These are phyloP conservation scores for Parthenolecanium corni DNA, from an alignment of 2,888 invertebrate genomes.

Conservation along the genomic window DNA sequence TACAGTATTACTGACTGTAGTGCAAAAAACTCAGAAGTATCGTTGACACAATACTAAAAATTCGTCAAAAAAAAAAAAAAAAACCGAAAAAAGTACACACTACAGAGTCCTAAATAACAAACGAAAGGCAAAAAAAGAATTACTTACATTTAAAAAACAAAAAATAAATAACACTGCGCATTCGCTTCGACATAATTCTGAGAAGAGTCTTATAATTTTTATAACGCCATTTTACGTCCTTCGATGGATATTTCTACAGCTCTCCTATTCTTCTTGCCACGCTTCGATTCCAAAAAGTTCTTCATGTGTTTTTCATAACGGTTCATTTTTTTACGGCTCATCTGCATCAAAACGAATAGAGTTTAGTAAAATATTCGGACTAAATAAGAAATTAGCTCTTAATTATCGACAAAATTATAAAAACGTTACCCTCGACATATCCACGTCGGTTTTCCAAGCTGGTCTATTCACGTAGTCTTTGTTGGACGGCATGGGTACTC, in stretches of 20 bases:
- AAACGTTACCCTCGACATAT: slow-evolving; percentile 70
- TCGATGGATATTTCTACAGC: slow-evolving; percentile 94
- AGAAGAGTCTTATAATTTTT: slow-evolving; percentile 38
- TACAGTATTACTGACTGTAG: too few species aligned
- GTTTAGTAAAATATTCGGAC: neutral
- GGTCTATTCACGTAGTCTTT: slow-evolving; percentile 95
- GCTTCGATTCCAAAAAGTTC: slow-evolving; percentile 74
- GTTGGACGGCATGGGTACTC: slow-evolving; percentile 87
- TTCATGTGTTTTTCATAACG: slow-evolving; percentile 88
- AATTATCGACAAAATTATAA: too few species aligned
- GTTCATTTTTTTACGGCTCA: slow-evolving; percentile 65
- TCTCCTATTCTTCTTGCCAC: slow-evolving; percentile 57
- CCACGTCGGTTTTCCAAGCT: slow-evolving; percentile 76
- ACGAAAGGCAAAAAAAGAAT: neutral
- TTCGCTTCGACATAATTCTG: too few species aligned
- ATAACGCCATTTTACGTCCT: slow-evolving; percentile 90
- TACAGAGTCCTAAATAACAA: neutral
- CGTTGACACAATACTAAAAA: neutral
- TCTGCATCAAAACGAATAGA: neutral
- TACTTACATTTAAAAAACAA: too few species aligned
- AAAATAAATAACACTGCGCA: too few species aligned
- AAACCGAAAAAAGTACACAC: neutral
- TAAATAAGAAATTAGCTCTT: neutral
- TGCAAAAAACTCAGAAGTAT: too few species aligned
- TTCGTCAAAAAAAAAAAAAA: neutral